Percentiles rank a stretch among this genome's conserved stretches.
These are phyloP conservation scores for Paracentrotus lividus DNA, from an alignment of 53 echinoderm and acorn worm genomes.

Conservation along the genomic window DNA sequence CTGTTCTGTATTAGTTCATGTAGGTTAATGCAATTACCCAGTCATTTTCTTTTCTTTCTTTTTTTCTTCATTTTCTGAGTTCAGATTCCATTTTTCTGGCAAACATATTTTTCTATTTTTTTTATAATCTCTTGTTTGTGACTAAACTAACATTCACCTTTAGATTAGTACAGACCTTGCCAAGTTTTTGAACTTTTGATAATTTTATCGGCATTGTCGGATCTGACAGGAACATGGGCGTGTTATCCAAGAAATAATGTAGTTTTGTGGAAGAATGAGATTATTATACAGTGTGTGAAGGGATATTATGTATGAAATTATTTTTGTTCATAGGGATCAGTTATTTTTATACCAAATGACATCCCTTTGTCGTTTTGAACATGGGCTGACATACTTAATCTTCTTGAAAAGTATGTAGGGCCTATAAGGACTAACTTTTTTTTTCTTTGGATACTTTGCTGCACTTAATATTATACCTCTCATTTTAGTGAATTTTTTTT, in stretches of 20 bases:
- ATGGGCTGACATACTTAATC: not conserved
- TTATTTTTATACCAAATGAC: not conserved
- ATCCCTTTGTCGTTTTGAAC: not conserved
- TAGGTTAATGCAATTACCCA: constrained; percentile 14
- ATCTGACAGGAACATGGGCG: not conserved
- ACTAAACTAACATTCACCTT: not conserved
- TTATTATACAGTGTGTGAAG: not conserved
- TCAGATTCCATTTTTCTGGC: not conserved
- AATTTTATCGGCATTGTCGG: constrained; percentile 16
- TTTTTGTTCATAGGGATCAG: not conserved
- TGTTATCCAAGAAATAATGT: not conserved
- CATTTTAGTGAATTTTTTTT: no score
- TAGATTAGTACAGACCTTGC: not conserved
- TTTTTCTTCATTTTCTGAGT: not conserved
- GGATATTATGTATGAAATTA: not conserved
- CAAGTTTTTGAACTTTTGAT: constrained; percentile 21
- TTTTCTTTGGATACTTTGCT: no score
- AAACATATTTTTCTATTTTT: no score
- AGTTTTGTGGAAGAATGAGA: not conserved
- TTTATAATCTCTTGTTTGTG: not conserved
- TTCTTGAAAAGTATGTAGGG: no score
- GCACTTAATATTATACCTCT: no score
- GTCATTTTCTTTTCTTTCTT: not conserved
- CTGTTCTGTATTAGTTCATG: not conserved
- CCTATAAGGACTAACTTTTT: no score